Evolutionary conservation across 1,140 invertebrate genomes (phyloP), one percentile per base, ranked within the genome.

Genomic region (Centruroides vittatus): DNA sequence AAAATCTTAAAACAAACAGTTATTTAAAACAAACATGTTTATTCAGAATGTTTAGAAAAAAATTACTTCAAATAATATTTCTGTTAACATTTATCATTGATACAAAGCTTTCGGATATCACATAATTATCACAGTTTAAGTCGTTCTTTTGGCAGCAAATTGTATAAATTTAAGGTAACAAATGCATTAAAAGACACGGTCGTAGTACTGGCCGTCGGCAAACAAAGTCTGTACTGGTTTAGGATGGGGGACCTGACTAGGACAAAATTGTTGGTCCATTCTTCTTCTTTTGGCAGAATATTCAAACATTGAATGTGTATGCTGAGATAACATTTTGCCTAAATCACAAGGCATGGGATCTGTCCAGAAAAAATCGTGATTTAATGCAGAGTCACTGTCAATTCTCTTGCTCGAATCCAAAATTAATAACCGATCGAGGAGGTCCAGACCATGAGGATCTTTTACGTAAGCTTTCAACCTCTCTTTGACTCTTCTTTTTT

Each of bases 351-450:
- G 93, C 84, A 94, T 88, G 41, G 96, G 95, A 72, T 96, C 93
- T 3, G 85, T 90, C 91, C 93, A 98, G 73, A 98, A 99, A 73
- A 98, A 98, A 70, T 97, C 93, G 69, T 98, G 93, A 78, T 97
- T 95, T 2, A 99, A 72, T 0, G 94, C 94, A 2, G 85, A 85
- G 70, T 98, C 93, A 0, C 92, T 85, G 73, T 97, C 89, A 47
- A 84, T 84, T 65, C 97, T 77, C 73, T 94, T 93, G 1, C 82
- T 81, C 0, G 96, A 96, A 77, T 98, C 92, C 23, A 99, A 74
- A 23, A 87, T 86, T 7, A 99, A 73, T 6, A 99, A 75, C 73
- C 91, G 93, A 70, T 99, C 95, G 0, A 99, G 73, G 13, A 99
- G 77, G 74, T 98, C 93, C 69, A 96, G 87, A 0, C 91, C 94